Conservation (phyloP, 2,797 vertebrate species). For the Champsocephalus esox region DNA sequence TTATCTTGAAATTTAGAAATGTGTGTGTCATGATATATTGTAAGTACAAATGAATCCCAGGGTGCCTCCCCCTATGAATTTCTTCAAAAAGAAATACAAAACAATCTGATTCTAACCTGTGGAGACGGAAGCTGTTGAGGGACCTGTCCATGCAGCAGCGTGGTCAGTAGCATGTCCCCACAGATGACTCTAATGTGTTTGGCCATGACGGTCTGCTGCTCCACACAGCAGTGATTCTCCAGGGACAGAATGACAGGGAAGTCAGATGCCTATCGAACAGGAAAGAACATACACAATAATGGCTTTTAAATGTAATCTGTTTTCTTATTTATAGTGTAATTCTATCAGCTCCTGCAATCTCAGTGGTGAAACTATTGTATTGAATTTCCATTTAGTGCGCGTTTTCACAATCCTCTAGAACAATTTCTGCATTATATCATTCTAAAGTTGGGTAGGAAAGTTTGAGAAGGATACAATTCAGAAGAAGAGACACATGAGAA, state of each 20-base stretch:
- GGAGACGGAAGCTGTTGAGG: slow-evolving; percentile 89
- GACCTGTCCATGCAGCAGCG: slow-evolving; percentile 79
- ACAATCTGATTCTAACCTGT: slow-evolving; percentile 80
- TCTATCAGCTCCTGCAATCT: not conserved
- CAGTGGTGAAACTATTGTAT: not conserved
- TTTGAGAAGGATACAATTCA: slow-evolving; percentile 16
- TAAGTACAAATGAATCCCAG: not conserved
- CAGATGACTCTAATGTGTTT: slow-evolving; percentile 88
- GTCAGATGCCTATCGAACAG: slow-evolving; percentile 85
- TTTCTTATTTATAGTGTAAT: not conserved
- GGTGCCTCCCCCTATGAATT: not conserved
- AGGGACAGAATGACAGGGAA: slow-evolving; percentile 95
- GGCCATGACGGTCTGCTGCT: slow-evolving; percentile 92
- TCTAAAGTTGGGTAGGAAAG: slow-evolving; percentile 7
- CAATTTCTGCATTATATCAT: not conserved
- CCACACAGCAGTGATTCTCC: slow-evolving; percentile 94
- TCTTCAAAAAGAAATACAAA: not conserved
- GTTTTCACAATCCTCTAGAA: slow-evolving; percentile 25
- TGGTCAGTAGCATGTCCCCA: slow-evolving; percentile 88
- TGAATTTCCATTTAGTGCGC: slow-evolving; percentile 10
- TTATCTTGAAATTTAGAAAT: not conserved
- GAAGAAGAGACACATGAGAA: slow-evolving; percentile 24
- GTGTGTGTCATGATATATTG: not conserved
- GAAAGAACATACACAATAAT: not conserved
- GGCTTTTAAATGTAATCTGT: not conserved